Base-by-base conservation (phyloP, 2,888 invertebrate species). In the Andrena dorsata region DNA sequence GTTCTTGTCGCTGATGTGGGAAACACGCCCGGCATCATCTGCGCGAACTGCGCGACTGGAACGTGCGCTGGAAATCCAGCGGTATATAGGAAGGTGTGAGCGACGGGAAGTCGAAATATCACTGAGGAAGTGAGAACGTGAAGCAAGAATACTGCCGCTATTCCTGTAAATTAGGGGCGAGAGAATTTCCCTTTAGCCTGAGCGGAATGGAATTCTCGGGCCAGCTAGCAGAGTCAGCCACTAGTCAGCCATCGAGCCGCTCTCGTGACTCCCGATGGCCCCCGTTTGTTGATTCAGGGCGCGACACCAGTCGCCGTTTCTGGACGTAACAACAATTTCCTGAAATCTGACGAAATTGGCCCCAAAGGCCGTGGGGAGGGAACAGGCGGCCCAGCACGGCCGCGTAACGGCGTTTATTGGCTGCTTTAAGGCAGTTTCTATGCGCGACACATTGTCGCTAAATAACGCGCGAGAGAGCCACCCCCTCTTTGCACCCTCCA, bases 341-440 rank as follows among this genome's bases (percentile, higher is more conserved):
- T 91, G 91, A 94, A 94, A 94, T 94, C 94, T 94, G 94, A 92
- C 92, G 91, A 93, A 94, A 94, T 94, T 94, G 94, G 93, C 87
- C 91, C 87, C 89, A 86, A 84, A 88, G 88, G 85, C 76, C 82
- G 82, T 41, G 73, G 71, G 53, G 51, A 8, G 47, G 70, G 61
- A n/a, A 66, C 51, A 66, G 80, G 83, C 74, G 79, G 85, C 23
- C 72, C 81, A 80, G 88, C 86, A 83, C 80, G 87, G 90, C 89
- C 91, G 88, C 91, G 89, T 90, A 91, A 89, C 90, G 90, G 91
- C 93, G 91, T 93, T 94, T 94, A 94, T 94, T 93, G 93, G 93
- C 94, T 94, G 90, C 93, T 94, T 94, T 91, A 92, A 91, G 93
- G 93, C 92, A 91, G 92, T 94, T 94, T 94, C 94, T 94, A 94